Percentiles rank a stretch among this genome's conserved stretches.
These are phyloP conservation scores for Pseudomyrmex cubaensis DNA, from an alignment of 1,140 invertebrate genomes.

Conservation along the genomic window DNA sequence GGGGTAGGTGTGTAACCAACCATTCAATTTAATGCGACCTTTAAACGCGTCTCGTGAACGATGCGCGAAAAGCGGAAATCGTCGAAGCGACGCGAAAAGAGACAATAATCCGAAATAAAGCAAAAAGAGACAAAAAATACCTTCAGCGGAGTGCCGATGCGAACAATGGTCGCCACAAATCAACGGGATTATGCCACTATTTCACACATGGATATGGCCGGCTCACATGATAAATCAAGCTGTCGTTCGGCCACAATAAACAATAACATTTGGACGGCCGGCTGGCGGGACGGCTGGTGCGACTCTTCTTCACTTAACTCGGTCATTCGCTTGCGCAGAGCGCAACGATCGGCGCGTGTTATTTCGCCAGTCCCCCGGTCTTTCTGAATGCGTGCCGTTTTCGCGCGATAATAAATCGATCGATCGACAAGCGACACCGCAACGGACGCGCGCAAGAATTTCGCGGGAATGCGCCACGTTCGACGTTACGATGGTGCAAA, in stretches of 20 bases:
- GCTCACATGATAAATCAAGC: constrained; percentile 83
- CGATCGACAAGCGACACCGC: constrained; percentile 62
- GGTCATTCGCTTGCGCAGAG: constrained; percentile 73
- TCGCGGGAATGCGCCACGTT: constrained; percentile 34
- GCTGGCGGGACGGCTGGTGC: constrained; percentile 74
- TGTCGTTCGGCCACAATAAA: constrained; percentile 81
- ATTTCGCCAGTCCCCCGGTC: constrained; percentile 63
- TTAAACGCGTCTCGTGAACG: constrained; percentile 56
- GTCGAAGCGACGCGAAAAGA: constrained; percentile 58
- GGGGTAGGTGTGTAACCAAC: too few relatives aligned
- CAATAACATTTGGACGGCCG: constrained; percentile 81
- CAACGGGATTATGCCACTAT: constrained; percentile 85
- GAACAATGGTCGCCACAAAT: constrained; percentile 83
- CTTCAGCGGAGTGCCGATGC: constrained; percentile 78
- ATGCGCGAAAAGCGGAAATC: constrained; percentile 61
- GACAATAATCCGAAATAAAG: constrained; percentile 72
- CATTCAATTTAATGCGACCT: constrained; percentile 33
- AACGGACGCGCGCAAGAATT: constrained; percentile 64
- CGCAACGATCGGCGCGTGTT: constrained; percentile 67
- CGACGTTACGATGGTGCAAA: not conserved
- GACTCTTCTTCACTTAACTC: constrained; percentile 78
- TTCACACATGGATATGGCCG: constrained; percentile 80
- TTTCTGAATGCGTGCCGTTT: constrained; percentile 66
- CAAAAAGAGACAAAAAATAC: constrained; percentile 58
- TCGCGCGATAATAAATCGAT: constrained; percentile 72